Percentiles rank a stretch among this genome's conserved stretches.
Evolutionary conservation across 2,797 vertebrate species (phyloP).

Genomic region (Lemur catta): DNA sequence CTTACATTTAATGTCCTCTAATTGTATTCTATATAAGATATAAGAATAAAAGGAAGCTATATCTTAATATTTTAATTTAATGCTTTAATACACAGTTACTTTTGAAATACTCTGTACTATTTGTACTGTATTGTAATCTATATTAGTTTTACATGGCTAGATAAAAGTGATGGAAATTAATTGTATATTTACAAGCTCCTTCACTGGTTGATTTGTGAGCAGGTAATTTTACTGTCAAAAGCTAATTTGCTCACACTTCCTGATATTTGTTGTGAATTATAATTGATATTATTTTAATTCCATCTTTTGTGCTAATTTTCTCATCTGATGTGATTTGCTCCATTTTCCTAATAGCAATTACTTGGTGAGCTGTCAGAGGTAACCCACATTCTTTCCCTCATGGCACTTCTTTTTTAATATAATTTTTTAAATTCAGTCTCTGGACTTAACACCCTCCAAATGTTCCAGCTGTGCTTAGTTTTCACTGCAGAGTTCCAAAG

Average conservation of each 20-base stretch:
- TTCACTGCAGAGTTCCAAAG: slow-evolving; percentile 41
- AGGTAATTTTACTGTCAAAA: slow-evolving; percentile 67
- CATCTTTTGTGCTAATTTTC: slow-evolving; percentile 62
- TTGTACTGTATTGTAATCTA: neutral
- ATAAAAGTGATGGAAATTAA: slow-evolving; percentile 6
- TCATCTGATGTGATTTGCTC: slow-evolving; percentile 81
- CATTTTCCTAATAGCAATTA: slow-evolving; percentile 90
- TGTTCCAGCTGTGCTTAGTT: slow-evolving; percentile 60
- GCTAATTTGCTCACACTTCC: slow-evolving; percentile 33
- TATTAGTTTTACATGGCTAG: slow-evolving; percentile 20
- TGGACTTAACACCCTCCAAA: slow-evolving; percentile 73
- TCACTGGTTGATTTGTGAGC: slow-evolving; percentile 36
- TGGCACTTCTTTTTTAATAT: slow-evolving; percentile 48
- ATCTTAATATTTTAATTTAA: neutral
- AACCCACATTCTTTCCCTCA: slow-evolving; percentile 81
- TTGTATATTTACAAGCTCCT: slow-evolving; percentile 40
- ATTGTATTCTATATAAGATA: neutral
- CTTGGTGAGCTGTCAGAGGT: slow-evolving; percentile 98
- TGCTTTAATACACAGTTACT: neutral
- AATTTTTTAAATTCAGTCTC: slow-evolving; percentile 56
- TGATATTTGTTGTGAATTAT: slow-evolving; percentile 43
- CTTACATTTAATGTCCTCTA: neutral
- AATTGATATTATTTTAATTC: slow-evolving; percentile 54
- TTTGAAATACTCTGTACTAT: neutral
- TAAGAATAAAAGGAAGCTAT: neutral